Conservation (phyloP, 2,113 vertebrate genomes). For the Podarcis muralis region DNA sequence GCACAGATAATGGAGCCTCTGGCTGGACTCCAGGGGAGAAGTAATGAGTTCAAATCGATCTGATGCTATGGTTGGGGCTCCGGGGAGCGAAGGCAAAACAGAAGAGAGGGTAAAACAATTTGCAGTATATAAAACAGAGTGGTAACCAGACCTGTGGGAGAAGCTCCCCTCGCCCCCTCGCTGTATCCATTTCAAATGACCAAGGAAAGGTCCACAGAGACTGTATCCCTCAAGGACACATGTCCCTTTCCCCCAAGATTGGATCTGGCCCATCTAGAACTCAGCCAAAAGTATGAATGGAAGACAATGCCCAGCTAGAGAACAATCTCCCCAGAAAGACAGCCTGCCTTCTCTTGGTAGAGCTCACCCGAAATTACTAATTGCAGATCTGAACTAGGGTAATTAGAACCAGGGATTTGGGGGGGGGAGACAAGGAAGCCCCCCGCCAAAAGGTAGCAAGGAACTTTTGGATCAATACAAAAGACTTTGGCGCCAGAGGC, state of each 20-base stretch:
- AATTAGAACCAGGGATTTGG: no score
- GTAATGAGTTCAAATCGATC: slow-evolving; percentile 61
- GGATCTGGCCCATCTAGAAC: no score
- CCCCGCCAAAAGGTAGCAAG: no score
- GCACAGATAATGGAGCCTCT: slow-evolving; percentile 57
- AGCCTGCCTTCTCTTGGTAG: background rate
- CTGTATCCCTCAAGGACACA: background rate
- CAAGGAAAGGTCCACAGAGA: background rate
- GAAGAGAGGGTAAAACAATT: background rate
- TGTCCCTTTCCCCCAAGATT: background rate
- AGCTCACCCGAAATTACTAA: background rate
- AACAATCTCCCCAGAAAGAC: background rate
- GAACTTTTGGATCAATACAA: background rate
- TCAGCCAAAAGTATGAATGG: background rate
- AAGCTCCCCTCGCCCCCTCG: no score
- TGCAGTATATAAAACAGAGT: background rate
- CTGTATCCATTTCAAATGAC: accelerated
- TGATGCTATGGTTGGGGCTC: background rate
- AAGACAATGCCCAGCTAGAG: background rate
- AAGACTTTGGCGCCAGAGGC: background rate
- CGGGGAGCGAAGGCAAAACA: background rate
- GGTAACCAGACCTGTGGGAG: background rate
- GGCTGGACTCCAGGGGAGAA: slow-evolving; percentile 54
- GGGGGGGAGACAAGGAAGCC: background rate
- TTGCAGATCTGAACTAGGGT: background rate